Conservation (phyloP, 2,888 invertebrate species). For the Parnassius smintheus region DNA sequence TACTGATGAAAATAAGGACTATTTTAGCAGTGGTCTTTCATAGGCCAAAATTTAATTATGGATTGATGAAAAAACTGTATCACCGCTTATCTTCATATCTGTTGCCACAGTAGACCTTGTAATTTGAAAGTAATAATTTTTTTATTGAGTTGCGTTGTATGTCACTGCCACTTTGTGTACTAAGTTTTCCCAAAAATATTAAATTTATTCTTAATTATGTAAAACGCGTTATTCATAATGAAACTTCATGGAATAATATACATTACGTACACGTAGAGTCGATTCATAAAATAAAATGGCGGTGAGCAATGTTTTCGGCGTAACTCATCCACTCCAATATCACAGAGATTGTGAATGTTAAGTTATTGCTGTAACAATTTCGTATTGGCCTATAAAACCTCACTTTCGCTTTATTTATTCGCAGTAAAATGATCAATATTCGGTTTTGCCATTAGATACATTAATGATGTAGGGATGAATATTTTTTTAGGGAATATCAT, state of each 20-base stretch:
- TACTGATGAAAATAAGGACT: too few relatives aligned
- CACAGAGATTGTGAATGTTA: slow-evolving; percentile 68
- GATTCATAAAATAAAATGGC: slow-evolving; percentile 21
- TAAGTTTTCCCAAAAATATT: too few relatives aligned
- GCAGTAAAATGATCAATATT: slow-evolving; percentile 76
- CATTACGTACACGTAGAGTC: slow-evolving; percentile 32
- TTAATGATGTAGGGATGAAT: slow-evolving; percentile 30
- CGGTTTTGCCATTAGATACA: slow-evolving; percentile 62
- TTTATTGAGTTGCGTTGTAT: too few relatives aligned
- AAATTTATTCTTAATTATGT: too few relatives aligned
- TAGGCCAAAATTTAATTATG: too few relatives aligned
- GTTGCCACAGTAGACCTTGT: too few relatives aligned
- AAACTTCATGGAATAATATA: slow-evolving; percentile 30
- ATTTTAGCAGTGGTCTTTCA: too few relatives aligned
- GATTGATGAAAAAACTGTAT: too few relatives aligned
- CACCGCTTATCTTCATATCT: too few relatives aligned
- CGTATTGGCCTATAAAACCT: slow-evolving; percentile 76
- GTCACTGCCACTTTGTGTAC: too few relatives aligned
- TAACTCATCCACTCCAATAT: slow-evolving; percentile 76
- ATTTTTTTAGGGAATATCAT: slow-evolving; percentile 29
- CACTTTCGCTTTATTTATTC: slow-evolving; percentile 76
- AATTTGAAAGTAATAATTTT: too few relatives aligned
- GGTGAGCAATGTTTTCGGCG: slow-evolving; percentile 56
- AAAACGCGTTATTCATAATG: too few relatives aligned
- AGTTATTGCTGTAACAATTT: slow-evolving; percentile 77